These are phyloP conservation scores for Orgyia antiqua DNA, from an alignment of 2,888 invertebrate genomes.

Conservation along the genomic window DNA sequence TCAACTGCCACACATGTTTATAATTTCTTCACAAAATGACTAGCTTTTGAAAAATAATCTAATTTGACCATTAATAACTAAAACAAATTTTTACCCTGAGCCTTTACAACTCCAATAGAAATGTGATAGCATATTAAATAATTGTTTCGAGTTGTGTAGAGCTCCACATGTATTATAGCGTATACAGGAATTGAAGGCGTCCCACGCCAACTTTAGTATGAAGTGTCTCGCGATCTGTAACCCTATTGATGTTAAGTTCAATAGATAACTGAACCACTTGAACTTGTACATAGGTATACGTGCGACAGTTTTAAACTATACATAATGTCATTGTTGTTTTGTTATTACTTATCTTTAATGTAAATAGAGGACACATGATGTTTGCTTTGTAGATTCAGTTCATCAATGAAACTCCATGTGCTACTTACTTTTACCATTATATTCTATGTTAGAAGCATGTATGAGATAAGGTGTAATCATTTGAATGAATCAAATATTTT, in stretches of 20 bases:
- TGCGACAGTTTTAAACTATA: slow-evolving; percentile 65
- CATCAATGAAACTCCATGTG: slow-evolving; percentile 25
- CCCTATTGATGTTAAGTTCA: slow-evolving; percentile 60
- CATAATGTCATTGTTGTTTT: slow-evolving; percentile 59
- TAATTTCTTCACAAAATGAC: too few relatives aligned
- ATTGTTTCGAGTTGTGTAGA: slow-evolving; percentile 5
- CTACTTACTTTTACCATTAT: slow-evolving; percentile 42
- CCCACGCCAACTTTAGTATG: slow-evolving; percentile 20
- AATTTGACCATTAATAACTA: too few relatives aligned
- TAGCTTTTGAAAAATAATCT: too few relatives aligned
- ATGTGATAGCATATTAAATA: too few relatives aligned
- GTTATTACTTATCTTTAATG: slow-evolving; percentile 64
- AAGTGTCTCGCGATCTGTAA: slow-evolving; percentile 50
- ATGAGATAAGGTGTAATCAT: slow-evolving; percentile 42
- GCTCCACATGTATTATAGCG: slow-evolving; percentile 35
- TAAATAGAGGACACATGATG: slow-evolving; percentile 54
- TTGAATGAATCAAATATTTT: slow-evolving; percentile 54
- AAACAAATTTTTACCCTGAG: too few relatives aligned
- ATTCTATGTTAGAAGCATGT: slow-evolving; percentile 32
- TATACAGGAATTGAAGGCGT: slow-evolving; percentile 57
- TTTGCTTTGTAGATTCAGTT: slow-evolving; percentile 47
- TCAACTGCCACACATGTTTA: too few relatives aligned
- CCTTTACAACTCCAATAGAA: too few relatives aligned
- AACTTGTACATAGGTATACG: slow-evolving; percentile 63
- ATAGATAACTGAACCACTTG: slow-evolving; percentile 52